A percentile compares a stretch with the other conserved stretches of the same genome.
phyloP scores from a whole-genome alignment of 2,797 vertebrate genomes.

The Euthynnus affinis region DNA sequence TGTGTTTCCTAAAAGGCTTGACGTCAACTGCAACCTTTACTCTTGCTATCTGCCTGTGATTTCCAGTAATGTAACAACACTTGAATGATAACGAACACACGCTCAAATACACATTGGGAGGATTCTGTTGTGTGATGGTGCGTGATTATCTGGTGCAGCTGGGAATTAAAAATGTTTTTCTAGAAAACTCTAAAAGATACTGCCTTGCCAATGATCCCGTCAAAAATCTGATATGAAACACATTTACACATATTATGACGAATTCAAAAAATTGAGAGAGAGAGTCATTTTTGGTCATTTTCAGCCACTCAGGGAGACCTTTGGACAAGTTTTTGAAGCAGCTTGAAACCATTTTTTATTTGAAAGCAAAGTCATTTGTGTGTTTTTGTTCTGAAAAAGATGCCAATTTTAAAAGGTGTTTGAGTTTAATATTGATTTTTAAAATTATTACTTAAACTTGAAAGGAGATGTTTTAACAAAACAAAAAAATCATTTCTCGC shows the following conservation, averaged over 20 bases:
- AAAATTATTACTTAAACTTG: neutral
- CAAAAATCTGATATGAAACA: constrained; percentile 61
- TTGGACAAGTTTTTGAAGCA: neutral
- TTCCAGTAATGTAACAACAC: constrained; percentile 68
- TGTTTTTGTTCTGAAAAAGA: neutral
- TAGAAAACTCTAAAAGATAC: constrained; percentile 35
- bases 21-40: constrained; percentile 76
- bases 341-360: neutral
- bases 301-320: neutral
- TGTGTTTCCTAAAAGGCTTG: constrained; percentile 67
- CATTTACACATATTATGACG: constrained; percentile 35
- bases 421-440: neutral
- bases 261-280: constrained; percentile 13
- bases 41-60: constrained; percentile 64
- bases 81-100: constrained; percentile 61
- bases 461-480: neutral
- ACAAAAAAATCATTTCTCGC: too few species aligned
- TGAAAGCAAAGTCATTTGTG: neutral
- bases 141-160: constrained; percentile 49
- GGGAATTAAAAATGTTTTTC: constrained; percentile 51
- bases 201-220: constrained; percentile 40
- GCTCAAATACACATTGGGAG: constrained; percentile 33
- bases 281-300: constrained; percentile 14
- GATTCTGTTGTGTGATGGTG: constrained; percentile 43
- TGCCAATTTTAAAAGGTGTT: neutral